Conservation (phyloP, 2,113 vertebrate genomes). For the Oncorhynchus kisutch region DNA sequence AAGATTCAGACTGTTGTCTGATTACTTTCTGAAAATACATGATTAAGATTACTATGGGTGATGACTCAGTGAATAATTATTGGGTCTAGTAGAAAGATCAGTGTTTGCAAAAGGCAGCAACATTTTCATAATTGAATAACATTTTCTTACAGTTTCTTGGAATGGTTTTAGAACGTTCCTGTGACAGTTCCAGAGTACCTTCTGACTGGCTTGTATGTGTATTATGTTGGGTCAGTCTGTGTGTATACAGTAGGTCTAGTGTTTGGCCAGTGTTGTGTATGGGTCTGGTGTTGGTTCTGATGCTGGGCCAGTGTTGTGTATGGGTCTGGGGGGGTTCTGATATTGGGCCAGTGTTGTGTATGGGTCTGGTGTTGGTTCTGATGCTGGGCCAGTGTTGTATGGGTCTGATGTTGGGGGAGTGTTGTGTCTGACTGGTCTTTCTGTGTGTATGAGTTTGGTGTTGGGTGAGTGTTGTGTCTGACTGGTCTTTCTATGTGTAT, state of each 20-base stretch:
- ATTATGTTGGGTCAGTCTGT: background rate
- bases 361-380: too few species aligned
- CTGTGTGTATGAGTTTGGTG: too few species aligned
- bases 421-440: too few species aligned
- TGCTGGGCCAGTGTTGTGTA: too few species aligned
- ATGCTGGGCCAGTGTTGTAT: too few species aligned
- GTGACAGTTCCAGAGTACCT: background rate
- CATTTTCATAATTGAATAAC: background rate
- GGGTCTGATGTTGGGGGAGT: too few species aligned
- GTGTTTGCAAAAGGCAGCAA: background rate
- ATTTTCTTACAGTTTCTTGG: background rate
- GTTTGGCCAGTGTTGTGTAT: background rate
- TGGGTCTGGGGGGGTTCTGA: background rate
- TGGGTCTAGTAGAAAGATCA: background rate
- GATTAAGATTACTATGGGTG: background rate
- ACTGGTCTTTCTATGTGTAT: background rate
- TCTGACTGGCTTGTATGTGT: constrained; percentile 1
- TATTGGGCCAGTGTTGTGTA: background rate
- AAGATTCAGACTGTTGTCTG: constrained; percentile 2
- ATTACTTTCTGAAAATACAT: constrained; percentile 4
- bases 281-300: too few species aligned
- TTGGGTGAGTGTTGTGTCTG: background rate
- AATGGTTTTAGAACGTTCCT: background rate
- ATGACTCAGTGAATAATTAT: background rate
- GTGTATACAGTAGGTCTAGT: too few species aligned